phyloP scores from a whole-genome alignment of 2,888 invertebrate species.

The Embidobia sp. region DNA sequence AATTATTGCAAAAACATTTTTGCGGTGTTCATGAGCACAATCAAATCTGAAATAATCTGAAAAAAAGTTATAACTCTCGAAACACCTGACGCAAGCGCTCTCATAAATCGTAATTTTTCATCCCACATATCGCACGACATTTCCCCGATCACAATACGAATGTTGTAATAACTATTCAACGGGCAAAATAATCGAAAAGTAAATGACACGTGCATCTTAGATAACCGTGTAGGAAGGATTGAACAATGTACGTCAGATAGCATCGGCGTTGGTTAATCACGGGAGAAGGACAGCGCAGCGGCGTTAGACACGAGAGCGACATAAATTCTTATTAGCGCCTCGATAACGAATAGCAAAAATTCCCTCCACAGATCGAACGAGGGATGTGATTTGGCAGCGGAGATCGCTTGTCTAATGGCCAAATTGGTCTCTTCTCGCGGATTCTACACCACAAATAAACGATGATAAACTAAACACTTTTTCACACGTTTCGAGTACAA shows the following conservation, averaged over 20 bases:
- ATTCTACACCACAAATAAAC: too few species aligned
- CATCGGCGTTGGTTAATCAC: slow-evolving; percentile 52
- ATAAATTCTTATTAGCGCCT: slow-evolving; percentile 73
- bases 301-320: slow-evolving; percentile 66
- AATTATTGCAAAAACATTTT: too few species aligned
- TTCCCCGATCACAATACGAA: not conserved
- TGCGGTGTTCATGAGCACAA: too few species aligned
- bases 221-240: slow-evolving; percentile 46
- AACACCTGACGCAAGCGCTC: not conserved
- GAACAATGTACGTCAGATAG: slow-evolving; percentile 51
- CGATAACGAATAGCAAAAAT: slow-evolving; percentile 54
- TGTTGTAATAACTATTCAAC: slow-evolving; percentile 13
- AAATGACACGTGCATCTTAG: slow-evolving; percentile 56
- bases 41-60: too few species aligned
- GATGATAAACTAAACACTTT: too few species aligned
- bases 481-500: too few species aligned
- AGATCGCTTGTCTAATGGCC: too few species aligned
- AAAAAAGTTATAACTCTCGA: too few species aligned
- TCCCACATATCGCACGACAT: slow-evolving; percentile 2
- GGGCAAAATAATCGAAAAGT: slow-evolving; percentile 41
- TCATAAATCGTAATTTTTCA: slow-evolving; percentile 18
- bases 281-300: slow-evolving; percentile 67
- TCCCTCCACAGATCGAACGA: too few species aligned
- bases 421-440: too few species aligned
- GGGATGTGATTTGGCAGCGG: too few species aligned